Conservation (phyloP, 2,113 vertebrate genomes). For the Castor canadensis region DNA sequence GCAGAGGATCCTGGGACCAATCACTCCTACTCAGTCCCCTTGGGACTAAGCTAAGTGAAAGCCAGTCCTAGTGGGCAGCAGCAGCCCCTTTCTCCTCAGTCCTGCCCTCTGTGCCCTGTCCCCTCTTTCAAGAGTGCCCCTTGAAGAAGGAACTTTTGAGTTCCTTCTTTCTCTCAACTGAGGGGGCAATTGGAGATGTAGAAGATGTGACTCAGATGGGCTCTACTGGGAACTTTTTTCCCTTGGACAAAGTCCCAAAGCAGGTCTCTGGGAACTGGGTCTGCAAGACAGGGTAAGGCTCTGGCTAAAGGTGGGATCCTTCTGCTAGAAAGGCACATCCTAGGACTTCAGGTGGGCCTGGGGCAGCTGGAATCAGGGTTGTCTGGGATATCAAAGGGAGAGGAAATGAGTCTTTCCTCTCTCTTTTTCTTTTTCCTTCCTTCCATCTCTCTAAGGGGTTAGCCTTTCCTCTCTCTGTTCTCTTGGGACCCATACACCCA, state of each 20-base stretch:
- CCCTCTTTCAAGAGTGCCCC: not conserved
- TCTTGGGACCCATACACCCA: conserved; percentile 39
- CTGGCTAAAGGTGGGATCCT: not conserved
- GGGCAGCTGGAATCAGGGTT: not conserved
- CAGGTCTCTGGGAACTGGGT: not conserved
- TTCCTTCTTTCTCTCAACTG: not conserved
- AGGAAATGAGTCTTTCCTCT: not conserved
- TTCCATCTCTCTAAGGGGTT: not conserved
- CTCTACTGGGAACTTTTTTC: not conserved
- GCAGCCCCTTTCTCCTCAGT: not conserved
- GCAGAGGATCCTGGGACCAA: conserved; percentile 12
- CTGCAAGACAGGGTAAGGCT: not conserved
- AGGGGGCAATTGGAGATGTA: not conserved
- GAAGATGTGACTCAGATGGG: not conserved
- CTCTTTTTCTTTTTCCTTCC: not conserved
- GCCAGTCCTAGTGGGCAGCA: conserved; percentile 38
- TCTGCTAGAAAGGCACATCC: not conserved
- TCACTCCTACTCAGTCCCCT: not conserved
- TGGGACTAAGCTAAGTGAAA: conserved; percentile 40
- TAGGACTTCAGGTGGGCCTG: not conserved
- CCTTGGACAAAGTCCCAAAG: conserved; percentile 33
- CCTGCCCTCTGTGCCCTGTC: not conserved
- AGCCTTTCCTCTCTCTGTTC: conserved; percentile 28
- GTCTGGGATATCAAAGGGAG: not conserved
- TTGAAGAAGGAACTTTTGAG: too few relatives aligned